A percentile compares a stretch with the other conserved stretches of the same genome.
Evolutionary conservation across 2,113 vertebrate genomes (phyloP).

Genomic region (Siphamia tubifer): DNA sequence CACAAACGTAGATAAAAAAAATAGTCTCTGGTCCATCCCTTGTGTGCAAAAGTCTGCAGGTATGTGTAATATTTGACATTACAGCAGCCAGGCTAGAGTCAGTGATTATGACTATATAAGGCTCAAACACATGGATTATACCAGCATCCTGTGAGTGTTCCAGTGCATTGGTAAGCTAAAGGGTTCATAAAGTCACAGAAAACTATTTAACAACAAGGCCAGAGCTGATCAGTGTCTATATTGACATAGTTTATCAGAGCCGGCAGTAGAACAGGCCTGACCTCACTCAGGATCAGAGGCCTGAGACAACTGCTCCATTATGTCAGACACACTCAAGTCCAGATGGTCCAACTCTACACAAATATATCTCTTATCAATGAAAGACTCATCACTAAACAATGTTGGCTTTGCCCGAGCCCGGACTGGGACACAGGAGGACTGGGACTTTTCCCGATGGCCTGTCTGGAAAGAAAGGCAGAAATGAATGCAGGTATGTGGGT

Average conservation of each 20-base stretch:
- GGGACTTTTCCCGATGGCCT: no score
- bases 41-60: no score
- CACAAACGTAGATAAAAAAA: no score
- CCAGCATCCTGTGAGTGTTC: not conserved
- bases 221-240: not conserved
- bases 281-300: not conserved
- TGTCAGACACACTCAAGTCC: constrained; percentile 1
- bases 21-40: no score
- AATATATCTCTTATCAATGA: not conserved
- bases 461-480: no score
- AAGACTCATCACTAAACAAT: not conserved
- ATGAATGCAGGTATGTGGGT: no score
- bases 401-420: constrained; percentile 10
- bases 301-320: not conserved
- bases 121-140: not conserved
- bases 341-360: constrained; percentile 23
- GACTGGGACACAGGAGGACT: no score
- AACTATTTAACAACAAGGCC: not conserved
- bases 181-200: not conserved
- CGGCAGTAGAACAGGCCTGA: not conserved
- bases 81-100: no score
- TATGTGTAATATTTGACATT: no score
- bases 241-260: not conserved
- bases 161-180: constrained; percentile 11
- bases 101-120: no score